These are phyloP conservation scores for Iguana delicatissima DNA, from an alignment of 2,797 vertebrate genomes.

Conservation along the genomic window DNA sequence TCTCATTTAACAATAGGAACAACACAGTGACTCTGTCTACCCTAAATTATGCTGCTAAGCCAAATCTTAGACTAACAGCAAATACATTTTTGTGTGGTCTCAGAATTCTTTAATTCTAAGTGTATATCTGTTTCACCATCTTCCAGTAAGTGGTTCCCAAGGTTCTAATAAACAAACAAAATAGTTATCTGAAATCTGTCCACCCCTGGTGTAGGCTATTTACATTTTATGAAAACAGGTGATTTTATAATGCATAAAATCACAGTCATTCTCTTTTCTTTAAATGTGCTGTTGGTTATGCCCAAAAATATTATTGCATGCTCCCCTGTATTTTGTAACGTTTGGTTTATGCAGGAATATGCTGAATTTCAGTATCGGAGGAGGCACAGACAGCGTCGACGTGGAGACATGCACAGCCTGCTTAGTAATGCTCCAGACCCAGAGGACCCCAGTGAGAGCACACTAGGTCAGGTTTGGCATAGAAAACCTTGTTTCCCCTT, in stretches of 20 bases:
- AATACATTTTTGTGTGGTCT: background rate
- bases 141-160: background rate
- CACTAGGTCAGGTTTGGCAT: conserved; percentile 82
- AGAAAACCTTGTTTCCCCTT: background rate
- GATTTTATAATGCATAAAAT: conserved; percentile 84
- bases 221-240: conserved; percentile 62
- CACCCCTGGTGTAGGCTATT: conserved; percentile 64
- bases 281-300: conserved; percentile 70
- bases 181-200: background rate
- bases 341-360: conserved; percentile 91
- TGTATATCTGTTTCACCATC: background rate
- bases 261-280: conserved; percentile 63
- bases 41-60: background rate
- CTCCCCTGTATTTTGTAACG: conserved; percentile 83
- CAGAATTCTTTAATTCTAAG: background rate
- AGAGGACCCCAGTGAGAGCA: conserved; percentile 88
- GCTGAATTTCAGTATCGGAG: conserved; percentile 98
- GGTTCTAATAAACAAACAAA: background rate
- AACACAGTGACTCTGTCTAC: background rate
- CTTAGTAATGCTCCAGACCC: conserved; percentile 90
- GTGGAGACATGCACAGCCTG: conserved; percentile 93
- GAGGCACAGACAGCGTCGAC: conserved; percentile 91
- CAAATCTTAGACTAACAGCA: background rate
- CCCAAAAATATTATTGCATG: conserved; percentile 79
- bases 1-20: background rate